A percentile compares a stretch with the other conserved stretches of the same genome.
Conservation (phyloP, 2,888 invertebrate genomes). For the Pilophorus perplexus region DNA sequence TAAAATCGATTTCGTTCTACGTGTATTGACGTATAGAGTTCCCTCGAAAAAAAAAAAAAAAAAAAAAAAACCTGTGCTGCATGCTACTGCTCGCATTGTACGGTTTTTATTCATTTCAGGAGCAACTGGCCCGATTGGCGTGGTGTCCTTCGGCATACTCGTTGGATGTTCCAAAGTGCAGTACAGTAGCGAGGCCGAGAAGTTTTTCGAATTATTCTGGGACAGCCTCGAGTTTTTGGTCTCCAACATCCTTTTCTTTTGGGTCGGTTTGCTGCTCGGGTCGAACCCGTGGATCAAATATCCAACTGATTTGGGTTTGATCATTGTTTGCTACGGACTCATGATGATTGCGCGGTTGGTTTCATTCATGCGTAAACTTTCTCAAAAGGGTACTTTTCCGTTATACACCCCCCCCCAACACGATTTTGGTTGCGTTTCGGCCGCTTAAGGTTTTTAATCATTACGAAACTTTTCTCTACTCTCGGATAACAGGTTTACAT, state of each 20-base stretch:
- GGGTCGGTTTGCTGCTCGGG: slow-evolving; percentile 5
- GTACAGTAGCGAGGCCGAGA: slow-evolving; percentile 18
- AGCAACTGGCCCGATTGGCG: slow-evolving; percentile 7
- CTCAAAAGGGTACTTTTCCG: too few species aligned
- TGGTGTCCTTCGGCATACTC: slow-evolving; percentile 20
- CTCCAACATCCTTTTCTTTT: background rate
- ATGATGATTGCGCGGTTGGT: slow-evolving; percentile 3
- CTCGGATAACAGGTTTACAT: too few species aligned
- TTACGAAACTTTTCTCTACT: too few species aligned
- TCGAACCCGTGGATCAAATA: background rate
- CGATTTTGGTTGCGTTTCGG: too few species aligned
- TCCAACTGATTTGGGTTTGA: slow-evolving; percentile 17
- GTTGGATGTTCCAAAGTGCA: slow-evolving; percentile 19
- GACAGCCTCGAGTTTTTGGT: background rate
- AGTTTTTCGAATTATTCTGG: slow-evolving; percentile 32
- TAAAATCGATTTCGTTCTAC: too few species aligned
- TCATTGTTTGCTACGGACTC: slow-evolving; percentile 21
- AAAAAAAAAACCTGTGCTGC: too few species aligned
- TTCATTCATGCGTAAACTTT: background rate
- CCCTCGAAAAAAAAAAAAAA: too few species aligned
- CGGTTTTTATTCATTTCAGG: slow-evolving; percentile 24
- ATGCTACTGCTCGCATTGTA: too few species aligned
- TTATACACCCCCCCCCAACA: too few species aligned
- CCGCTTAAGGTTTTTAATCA: too few species aligned
- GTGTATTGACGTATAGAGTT: too few species aligned